Evolutionary conservation across 2,888 invertebrate genomes (phyloP).

Genomic region (Stenotaenia linearis): DNA sequence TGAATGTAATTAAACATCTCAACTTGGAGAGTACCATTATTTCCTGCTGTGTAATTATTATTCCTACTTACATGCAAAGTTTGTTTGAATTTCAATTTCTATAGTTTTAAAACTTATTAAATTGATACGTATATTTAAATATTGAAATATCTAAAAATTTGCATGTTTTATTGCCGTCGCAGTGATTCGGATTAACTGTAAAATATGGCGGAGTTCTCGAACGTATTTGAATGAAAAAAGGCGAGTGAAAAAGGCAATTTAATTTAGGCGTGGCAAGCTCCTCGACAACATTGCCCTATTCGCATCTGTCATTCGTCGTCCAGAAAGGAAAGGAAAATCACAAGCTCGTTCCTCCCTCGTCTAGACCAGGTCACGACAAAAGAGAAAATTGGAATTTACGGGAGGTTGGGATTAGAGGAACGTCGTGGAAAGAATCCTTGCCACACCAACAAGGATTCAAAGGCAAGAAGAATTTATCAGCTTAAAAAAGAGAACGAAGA

Average conservation of each 20-base stretch:
- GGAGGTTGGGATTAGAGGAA: neutral
- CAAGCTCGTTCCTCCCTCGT: neutral
- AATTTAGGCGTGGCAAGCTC: neutral
- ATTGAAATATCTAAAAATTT: too few relatives aligned
- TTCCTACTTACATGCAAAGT: too few relatives aligned
- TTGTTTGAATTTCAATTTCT: too few relatives aligned
- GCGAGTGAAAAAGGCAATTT: conserved; percentile 19
- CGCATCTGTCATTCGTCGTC: conserved; percentile 17
- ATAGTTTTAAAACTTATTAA: too few relatives aligned
- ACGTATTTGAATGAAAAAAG: neutral
- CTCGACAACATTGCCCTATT: neutral
- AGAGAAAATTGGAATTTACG: conserved; percentile 6
- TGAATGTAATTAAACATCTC: too few relatives aligned
- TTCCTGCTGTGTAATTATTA: too few relatives aligned
- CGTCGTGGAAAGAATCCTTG: neutral
- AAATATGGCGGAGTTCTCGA: neutral
- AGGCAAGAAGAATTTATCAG: neutral
- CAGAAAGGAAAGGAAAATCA: neutral
- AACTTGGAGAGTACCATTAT: too few relatives aligned
- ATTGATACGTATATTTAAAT: too few relatives aligned
- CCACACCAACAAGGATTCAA: neutral
- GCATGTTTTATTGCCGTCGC: too few relatives aligned
- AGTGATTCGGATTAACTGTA: neutral
- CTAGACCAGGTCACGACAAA: conserved; percentile 5
- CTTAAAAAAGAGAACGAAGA: neutral